Base-by-base conservation (phyloP, 1,140 invertebrate species). In the Campodea augens region DNA sequence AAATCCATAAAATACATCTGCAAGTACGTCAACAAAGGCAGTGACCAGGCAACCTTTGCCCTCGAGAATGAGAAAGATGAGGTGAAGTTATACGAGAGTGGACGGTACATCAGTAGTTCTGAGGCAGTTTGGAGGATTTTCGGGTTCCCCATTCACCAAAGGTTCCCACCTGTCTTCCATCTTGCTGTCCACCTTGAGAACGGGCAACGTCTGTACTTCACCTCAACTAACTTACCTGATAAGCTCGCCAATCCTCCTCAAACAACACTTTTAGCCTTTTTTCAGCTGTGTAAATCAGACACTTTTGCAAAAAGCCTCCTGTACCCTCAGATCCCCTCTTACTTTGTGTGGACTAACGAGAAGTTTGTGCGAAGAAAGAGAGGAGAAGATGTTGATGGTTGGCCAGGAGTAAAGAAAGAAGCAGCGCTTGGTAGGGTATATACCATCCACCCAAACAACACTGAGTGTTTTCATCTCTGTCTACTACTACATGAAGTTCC, bases 401-500 rank as follows among this genome's bases (percentile, higher is more conserved):
- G 36, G 1, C 44, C 43, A 13, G 40, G 48, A 21, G 47, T 48
- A 21, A 52, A 45, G 20, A 45, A 40, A 27, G 43, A 52, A 42
- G 27, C 47, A 40, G 46, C 51, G 29, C 43, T 55, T 39, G 38
- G 52, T n/a, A 46, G 58, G 48, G 45, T 62, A 18, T 62, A 63
- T 48, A 52, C 54, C 10, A 45, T 59, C 19, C 37, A 46, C 36
- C 53, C 57, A 5, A 53, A 47, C 13, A 47, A 53, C 18, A 45
- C 39, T 23, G 58, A 60, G 49, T 47, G 53, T 21, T 60, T 46
- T 45, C 52, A 50, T 49, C 48, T 60, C 23, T 49, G 55, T 3
- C n/a, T 63, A 24, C 47, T 63, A 7, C n/a, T 44, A 58, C 15
- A 47, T 5, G 39, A 70, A 51, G 56, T 66, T 32, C 49, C 46